Evolutionary conservation across 2,888 invertebrate species (phyloP).

Genomic region (Phengaris arion): DNA sequence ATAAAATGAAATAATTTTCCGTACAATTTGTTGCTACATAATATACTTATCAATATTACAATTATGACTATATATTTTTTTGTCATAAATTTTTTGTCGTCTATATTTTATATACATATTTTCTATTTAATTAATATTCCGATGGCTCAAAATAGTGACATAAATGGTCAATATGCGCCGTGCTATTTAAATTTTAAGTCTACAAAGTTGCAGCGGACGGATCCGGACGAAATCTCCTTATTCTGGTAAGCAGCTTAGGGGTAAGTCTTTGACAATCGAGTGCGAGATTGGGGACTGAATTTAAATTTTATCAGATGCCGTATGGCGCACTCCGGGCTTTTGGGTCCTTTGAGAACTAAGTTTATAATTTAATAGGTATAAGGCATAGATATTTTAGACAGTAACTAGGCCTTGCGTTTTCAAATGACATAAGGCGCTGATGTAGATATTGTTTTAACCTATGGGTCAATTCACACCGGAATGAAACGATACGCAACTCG

Average conservation of each 20-base stretch:
- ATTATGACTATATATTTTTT: too few species aligned
- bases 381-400: neutral
- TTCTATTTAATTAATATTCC: too few species aligned
- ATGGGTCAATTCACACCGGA: too few species aligned
- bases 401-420: neutral
- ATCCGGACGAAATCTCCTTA: conserved; percentile 63
- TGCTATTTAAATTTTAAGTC: conserved; percentile 59
- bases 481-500: too few species aligned
- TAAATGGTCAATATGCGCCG: conserved; percentile 29
- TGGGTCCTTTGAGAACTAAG: conserved; percentile 21
- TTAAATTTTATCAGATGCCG: conserved; percentile 44
- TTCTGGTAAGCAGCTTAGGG: conserved; percentile 68
- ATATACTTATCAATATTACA: too few species aligned
- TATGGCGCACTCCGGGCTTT: conserved; percentile 20
- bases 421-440: neutral
- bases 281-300: conserved; percentile 53
- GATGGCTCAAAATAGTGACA: neutral
- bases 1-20: too few species aligned
- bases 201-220: conserved; percentile 55
- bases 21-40: too few species aligned
- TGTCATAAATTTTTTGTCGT: too few species aligned
- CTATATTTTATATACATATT: too few species aligned
- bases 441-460: too few species aligned
- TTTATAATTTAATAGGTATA: neutral
- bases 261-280: conserved; percentile 75